phyloP scores from a whole-genome alignment of 2,888 invertebrate species.

The Drosophila vallismaia region DNA sequence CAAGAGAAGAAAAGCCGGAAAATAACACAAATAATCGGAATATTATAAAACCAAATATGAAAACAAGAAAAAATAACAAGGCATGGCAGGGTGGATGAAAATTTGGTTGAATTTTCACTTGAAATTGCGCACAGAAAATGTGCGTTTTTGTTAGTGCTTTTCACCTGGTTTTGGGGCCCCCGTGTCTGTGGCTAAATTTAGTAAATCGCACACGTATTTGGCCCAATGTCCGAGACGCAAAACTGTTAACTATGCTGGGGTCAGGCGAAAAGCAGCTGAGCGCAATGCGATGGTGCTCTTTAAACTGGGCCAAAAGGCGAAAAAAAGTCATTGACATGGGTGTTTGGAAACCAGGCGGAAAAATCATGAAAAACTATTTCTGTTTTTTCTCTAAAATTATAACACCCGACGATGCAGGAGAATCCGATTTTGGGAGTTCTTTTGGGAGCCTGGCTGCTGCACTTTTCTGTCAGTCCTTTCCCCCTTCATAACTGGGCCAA shows the following conservation, averaged over 20 bases:
- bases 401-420: neutral
- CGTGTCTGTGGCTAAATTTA: slow-evolving; percentile 57
- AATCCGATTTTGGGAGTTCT: slow-evolving; percentile 2
- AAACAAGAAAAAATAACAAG: slow-evolving; percentile 17
- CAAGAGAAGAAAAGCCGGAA: slow-evolving; percentile 58
- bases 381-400: slow-evolving; percentile 25
- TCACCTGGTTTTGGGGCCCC: slow-evolving; percentile 61
- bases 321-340: slow-evolving; percentile 73
- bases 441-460: neutral
- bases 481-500: slow-evolving; percentile 43
- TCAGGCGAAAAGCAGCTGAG: slow-evolving; percentile 50
- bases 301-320: slow-evolving; percentile 76
- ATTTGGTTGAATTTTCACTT: slow-evolving; percentile 64
- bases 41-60: slow-evolving; percentile 37
- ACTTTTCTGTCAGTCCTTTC: no score
- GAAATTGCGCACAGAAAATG: slow-evolving; percentile 53
- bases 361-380: slow-evolving; percentile 28
- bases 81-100: slow-evolving; percentile 28
- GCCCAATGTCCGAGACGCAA: slow-evolving; percentile 76
- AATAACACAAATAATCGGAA: slow-evolving; percentile 36
- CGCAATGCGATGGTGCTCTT: slow-evolving; percentile 7
- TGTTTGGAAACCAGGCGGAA: slow-evolving; percentile 37
- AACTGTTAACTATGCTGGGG: slow-evolving; percentile 74
- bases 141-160: slow-evolving; percentile 40
- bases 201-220: slow-evolving; percentile 79